Conservation (phyloP, 2,797 vertebrate species). For the Masticophis lateralis region DNA sequence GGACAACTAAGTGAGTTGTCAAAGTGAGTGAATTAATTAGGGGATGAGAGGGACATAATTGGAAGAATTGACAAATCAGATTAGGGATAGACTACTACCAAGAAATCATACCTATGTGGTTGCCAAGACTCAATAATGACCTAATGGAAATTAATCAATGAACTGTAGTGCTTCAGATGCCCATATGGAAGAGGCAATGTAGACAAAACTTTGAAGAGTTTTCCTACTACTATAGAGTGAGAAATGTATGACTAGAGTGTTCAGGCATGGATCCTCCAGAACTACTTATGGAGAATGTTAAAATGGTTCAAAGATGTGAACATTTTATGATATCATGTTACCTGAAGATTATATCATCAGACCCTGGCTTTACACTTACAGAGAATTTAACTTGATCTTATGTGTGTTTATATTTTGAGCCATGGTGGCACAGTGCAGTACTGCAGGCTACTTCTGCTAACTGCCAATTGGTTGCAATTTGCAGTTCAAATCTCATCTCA, state of each 20-base stretch:
- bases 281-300: not conserved
- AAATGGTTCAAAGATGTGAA: not conserved
- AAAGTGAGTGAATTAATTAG: not conserved
- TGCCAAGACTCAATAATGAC: not conserved
- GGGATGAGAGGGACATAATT: not conserved
- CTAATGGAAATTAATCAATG: not conserved
- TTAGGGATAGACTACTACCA: not conserved
- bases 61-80: not conserved
- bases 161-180: not conserved
- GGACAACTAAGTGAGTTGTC: not conserved
- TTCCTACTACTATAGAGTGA: not conserved
- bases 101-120: not conserved
- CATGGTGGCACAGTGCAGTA: too few species aligned
- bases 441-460: too few species aligned
- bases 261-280: not conserved
- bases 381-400: not conserved
- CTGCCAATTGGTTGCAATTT: too few species aligned
- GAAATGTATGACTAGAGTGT: not conserved
- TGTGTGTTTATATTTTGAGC: not conserved
- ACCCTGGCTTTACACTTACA: not conserved
- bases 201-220: not conserved
- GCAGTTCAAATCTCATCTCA: too few species aligned
- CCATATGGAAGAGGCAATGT: not conserved
- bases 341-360: not conserved
- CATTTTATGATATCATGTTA: not conserved